Evolutionary conservation across 2,888 invertebrate genomes (phyloP), one percentile per base, ranked within the genome.

Genomic region (Alloscopus bannaensis): DNA sequence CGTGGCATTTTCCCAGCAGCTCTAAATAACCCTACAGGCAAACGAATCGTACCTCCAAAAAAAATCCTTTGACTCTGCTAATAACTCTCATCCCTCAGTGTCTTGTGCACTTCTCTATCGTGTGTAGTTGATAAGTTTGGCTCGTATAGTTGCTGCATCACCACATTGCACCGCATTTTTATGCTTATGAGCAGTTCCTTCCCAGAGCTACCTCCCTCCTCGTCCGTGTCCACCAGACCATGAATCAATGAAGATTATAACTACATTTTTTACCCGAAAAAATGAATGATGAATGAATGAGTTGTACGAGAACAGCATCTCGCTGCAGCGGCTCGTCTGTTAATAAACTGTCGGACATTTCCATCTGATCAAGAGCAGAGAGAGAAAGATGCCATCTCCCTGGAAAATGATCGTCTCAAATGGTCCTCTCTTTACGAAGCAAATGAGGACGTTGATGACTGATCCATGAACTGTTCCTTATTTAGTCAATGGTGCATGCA

Each of bases 1-100:
- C 76, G 76, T 76, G 76, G 76, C 76, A 69, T 69, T 76, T 76
- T 76, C 76, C 65, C 73, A 73, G 73, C 65, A 65, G 52, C 62
- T n/a, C 28, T 8, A 70, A 64, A 2, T n/a, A 20, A 6, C 40
- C 18, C 20, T 60, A 50, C 26, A 24, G 2, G 26, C 11, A 18
- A 2, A 50, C n/a, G n/a, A n/a, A n/a, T n/a, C n/a, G n/a, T n/a
- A n/a, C n/a, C n/a, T n/a, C n/a, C n/a, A n/a, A n/a, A n/a, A n/a
- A 45, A 11, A 4, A 45, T n/a, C 45, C 18, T 45, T 45, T 45
- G 45, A 45, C 45, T 45, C 18, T 45, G 8, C 45, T 45, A 4
- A 36, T 36, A 6, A 36, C 6, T 36, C 8, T 8, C 13, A 36
- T 13, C 36, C 36, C 45, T 18, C 18, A 45, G 13, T 11, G 3